phyloP scores from a whole-genome alignment of 2,113 vertebrate species.

The Gymnobelideus leadbeateri region DNA sequence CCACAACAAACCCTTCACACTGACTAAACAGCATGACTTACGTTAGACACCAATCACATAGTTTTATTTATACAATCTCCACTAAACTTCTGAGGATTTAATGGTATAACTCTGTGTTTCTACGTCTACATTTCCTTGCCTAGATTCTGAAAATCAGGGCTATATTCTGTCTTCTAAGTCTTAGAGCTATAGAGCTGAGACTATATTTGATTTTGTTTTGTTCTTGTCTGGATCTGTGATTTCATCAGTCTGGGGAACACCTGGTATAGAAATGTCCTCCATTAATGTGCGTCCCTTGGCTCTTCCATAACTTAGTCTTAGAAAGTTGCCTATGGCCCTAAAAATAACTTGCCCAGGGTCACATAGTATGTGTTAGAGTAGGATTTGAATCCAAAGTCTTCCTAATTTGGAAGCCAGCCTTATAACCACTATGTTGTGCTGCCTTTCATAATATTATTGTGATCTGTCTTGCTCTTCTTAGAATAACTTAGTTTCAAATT shows the following conservation, averaged over 20 bases:
- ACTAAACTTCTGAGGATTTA: neutral
- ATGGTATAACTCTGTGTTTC: neutral
- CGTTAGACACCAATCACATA: neutral
- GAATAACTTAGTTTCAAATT: slow-evolving; percentile 16
- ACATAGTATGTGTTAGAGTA: neutral
- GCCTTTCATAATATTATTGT: neutral
- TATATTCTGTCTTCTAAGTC: neutral
- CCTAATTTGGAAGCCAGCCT: neutral
- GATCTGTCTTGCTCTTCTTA: neutral
- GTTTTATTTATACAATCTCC: slow-evolving; percentile 8
- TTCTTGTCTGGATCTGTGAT: neutral
- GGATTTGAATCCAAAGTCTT: neutral
- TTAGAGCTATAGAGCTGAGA: neutral
- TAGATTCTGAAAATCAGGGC: neutral
- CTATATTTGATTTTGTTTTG: neutral
- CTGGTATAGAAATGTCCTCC: neutral
- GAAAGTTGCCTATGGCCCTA: neutral
- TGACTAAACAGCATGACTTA: neutral
- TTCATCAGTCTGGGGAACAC: neutral
- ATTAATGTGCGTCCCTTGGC: neutral
- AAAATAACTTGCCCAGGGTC: neutral
- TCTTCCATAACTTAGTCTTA: neutral
- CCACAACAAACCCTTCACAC: neutral
- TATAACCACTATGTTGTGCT: neutral
- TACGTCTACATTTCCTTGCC: neutral